Evolutionary conservation across 2,113 vertebrate species (phyloP), one percentile per base, ranked within the genome.

Genomic region (Galeopterus variegatus): DNA sequence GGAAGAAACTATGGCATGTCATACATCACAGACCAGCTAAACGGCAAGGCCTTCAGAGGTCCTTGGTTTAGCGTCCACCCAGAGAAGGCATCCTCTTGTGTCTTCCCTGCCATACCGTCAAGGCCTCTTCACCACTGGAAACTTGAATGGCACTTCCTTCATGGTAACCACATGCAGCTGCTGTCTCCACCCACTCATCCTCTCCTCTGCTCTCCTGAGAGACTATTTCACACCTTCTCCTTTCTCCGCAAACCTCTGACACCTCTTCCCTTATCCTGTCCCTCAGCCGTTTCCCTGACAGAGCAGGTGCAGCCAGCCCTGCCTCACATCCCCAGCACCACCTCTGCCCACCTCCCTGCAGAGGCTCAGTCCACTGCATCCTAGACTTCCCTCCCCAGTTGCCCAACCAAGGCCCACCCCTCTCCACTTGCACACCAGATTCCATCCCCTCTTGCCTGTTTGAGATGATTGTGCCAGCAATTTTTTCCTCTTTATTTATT

Each of bases 381-480:
- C 41, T 11, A 1, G 41, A 15, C 15, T 23, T 76, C 41, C 90
- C 58, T 18, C 6, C 85, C 23, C 36, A 1, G 33, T 36, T 26
- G 2, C 36, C 64, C 28, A 3, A 1, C 4, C 3, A 17, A 62
- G 45, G 58, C 64, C 50, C 33, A 4, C 7, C 31, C 10, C 31
- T 23, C 31, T 23, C 23, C 18, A 2, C 41, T 24, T 21, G 11
- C 12, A 3, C 2, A 2, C 4, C 3, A 48, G 54, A 9, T 45
- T 33, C 45, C 26, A 17, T 36, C 45, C 60, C 26, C 24, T 87
- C 41, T 62, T 62, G 19, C 33, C 96, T 83, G 19, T 21, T 90
- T 14, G 18, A 73, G 28, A 28, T 64, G 60, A 50, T 23, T 41
- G 10, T 28, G 52, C 36, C 41, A 33, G 65, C 69, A 72, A 0